Evolutionary conservation across 2,797 vertebrate genomes (phyloP).

Genomic region (Cichlasoma orientale): DNA sequence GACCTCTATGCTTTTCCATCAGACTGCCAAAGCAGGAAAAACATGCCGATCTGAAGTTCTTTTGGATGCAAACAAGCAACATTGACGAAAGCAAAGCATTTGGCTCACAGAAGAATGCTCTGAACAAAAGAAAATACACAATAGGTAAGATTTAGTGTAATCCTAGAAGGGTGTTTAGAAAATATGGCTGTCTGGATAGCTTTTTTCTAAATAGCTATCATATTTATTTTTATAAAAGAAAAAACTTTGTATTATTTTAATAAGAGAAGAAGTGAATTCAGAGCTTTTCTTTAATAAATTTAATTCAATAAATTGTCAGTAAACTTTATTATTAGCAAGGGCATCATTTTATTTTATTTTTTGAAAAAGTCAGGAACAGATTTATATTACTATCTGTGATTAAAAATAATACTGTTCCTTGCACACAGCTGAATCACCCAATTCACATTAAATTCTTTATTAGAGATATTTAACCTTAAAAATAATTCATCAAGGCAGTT

Average conservation of each 20-base stretch:
- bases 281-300: neutral
- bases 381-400: neutral
- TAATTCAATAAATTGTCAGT: neutral
- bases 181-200: neutral
- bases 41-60: neutral
- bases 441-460: neutral
- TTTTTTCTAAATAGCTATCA: neutral
- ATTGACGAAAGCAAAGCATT: neutral
- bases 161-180: neutral
- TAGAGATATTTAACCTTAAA: neutral
- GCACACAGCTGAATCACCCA: neutral
- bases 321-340: neutral
- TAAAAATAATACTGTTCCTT: neutral
- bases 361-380: neutral
- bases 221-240: too few relatives aligned
- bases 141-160: neutral
- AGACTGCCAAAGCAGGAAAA: neutral
- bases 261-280: neutral
- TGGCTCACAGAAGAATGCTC: neutral
- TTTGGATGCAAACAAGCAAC: neutral
- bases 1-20: neutral
- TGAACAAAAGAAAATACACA: neutral
- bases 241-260: too few relatives aligned
- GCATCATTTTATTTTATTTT: neutral
- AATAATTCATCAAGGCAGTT: conserved; percentile 19